Evolutionary conservation across 2,797 vertebrate species (phyloP), one percentile per base, ranked within the genome.

Genomic region (Catharus ustulatus): DNA sequence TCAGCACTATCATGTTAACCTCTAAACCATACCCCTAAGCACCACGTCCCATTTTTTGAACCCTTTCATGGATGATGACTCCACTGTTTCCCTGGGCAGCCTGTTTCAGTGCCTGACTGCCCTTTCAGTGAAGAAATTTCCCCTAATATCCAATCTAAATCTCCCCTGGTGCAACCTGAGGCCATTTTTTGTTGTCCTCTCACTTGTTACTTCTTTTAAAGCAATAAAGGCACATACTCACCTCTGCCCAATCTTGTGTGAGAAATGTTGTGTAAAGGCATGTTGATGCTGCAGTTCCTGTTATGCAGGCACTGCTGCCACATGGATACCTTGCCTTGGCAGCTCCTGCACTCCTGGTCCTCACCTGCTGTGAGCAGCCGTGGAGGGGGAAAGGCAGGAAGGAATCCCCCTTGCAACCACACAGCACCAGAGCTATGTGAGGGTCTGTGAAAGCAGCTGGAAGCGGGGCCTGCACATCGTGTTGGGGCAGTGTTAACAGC

Each of bases 221-320:
- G 38, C 73, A 75, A 43, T 32, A 49, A 85, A 80, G 22, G 36
- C 46, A 23, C 2, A 5, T 91, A 95, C 95, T 96, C 89, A 96
- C 91, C 91, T 94, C 69, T 66, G 73, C 67, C 38, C 77, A 46
- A 7, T 26, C 40, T 72, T 84, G 46, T 15, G 13, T 59, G 45
- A 71, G 57, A 67, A 87, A 57, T 19, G 59, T 12, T 76, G 57
- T 54, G 42, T 94, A 92, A 85, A 73, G 10, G 48, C 38, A 59
- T 1, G 32, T 13, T 36, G 75, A 36, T 73, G 42, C 68, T 57
- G 67, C 66, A 71, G 75, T 36, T 87, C 72, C 55, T 4, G 6
- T 13, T 23, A 5, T 1, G 5, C 57, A 61, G 54, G 68, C 0
- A 3, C 67, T 87, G 81, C 77, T 87, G 62, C 57, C 68, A 34